These are phyloP conservation scores for Chironomus tepperi DNA, from an alignment of 1,140 invertebrate genomes.

Conservation along the genomic window DNA sequence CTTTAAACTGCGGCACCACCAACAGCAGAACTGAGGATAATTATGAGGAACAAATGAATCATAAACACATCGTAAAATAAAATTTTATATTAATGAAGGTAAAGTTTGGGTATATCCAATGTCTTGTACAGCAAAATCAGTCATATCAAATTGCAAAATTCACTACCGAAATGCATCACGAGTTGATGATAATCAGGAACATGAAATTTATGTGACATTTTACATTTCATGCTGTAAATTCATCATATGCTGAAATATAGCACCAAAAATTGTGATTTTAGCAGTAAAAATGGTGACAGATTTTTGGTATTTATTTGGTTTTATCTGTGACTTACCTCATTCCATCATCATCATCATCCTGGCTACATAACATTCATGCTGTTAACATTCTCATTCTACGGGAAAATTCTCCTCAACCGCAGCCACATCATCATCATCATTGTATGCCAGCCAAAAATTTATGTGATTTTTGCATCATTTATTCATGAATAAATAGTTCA, in stretches of 20 bases:
- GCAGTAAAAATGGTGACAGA: background rate
- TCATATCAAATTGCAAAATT: no score
- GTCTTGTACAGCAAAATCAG: no score
- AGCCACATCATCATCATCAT: slow-evolving; percentile 1
- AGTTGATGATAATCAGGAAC: no score
- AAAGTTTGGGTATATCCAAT: no score
- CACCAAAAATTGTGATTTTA: background rate
- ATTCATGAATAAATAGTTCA: background rate
- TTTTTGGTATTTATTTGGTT: background rate
- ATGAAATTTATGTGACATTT: no score
- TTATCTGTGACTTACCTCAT: background rate
- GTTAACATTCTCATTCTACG: slow-evolving; percentile 3
- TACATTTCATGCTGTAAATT: no score
- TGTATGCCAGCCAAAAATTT: background rate
- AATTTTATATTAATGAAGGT: no score
- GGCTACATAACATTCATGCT: background rate
- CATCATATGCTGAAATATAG: background rate
- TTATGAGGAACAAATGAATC: no score
- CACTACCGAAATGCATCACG: no score
- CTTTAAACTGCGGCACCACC: no score
- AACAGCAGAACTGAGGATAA: no score
- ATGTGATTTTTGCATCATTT: slow-evolving; percentile 21
- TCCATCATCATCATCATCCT: background rate
- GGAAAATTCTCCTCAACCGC: background rate
- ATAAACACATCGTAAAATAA: no score